Conservation (phyloP, 37 sponge, comb jelly and placozoan species). For the Crambe crambe region DNA sequence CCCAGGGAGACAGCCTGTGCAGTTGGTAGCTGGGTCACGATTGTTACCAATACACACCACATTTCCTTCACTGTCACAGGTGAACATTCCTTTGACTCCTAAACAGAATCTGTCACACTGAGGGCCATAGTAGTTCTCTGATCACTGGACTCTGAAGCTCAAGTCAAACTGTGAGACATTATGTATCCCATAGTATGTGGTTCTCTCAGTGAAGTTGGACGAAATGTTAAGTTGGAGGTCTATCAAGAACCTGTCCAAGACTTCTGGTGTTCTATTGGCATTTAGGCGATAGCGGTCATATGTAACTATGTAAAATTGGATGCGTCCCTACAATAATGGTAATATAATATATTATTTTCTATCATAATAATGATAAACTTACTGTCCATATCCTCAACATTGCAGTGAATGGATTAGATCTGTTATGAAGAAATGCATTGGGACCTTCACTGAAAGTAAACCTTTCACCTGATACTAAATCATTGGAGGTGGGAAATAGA, state of each 20-base stretch:
- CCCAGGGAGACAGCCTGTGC: not conserved
- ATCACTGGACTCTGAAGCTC: slow-evolving; percentile 5
- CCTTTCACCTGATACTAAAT: no score
- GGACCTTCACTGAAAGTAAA: no score
- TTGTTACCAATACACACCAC: not conserved
- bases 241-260: not conserved
- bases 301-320: not conserved
- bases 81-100: not conserved
- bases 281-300: not conserved
- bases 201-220: not conserved
- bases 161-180: not conserved
- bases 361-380: not conserved
- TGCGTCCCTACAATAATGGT: not conserved
- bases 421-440: no score
- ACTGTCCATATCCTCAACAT: not conserved
- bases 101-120: not conserved
- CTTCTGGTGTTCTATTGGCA: no score
- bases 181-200: not conserved
- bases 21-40: not conserved
- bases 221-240: not conserved
- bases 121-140: slow-evolving; percentile 4
- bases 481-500: no score
- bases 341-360: no score
- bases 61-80: not conserved
- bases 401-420: not conserved